Evolutionary conservation across 2,113 vertebrate species (phyloP).

Genomic region (Tor tambroides): DNA sequence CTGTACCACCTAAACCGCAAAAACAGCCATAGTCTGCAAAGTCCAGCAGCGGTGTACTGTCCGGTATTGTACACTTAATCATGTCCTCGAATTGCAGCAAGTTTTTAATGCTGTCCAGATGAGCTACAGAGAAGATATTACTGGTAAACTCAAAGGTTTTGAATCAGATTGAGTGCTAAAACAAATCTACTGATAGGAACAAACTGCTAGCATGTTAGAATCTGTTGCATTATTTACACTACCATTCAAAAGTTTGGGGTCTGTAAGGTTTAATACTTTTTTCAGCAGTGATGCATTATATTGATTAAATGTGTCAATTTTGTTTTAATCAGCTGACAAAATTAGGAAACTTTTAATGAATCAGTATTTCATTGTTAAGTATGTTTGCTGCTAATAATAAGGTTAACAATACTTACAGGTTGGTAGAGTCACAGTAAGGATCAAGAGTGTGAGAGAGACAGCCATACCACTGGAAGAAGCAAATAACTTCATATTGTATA

Average conservation of each 20-base stretch:
- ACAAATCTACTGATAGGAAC: neutral
- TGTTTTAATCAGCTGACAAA: neutral
- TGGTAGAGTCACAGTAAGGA: neutral
- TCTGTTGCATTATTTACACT: neutral
- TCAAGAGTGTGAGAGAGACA: neutral
- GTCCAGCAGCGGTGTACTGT: neutral
- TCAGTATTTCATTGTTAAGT: neutral
- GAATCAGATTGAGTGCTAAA: neutral
- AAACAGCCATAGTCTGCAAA: slow-evolving; percentile 40
- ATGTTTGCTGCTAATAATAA: neutral
- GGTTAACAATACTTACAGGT: neutral
- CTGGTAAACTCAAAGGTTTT: neutral
- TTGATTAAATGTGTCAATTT: neutral
- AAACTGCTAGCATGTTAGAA: neutral
- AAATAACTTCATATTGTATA: neutral
- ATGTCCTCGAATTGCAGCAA: neutral
- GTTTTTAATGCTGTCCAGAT: neutral
- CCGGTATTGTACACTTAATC: slow-evolving; percentile 19
- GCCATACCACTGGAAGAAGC: neutral
- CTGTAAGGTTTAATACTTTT: too few relatives aligned
- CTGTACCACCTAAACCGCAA: slow-evolving; percentile 19
- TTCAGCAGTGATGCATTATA: neutral
- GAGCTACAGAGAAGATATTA: neutral
- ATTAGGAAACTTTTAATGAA: neutral
- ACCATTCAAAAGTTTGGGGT: neutral